A percentile compares a stretch with the other conserved stretches of the same genome.
Conservation (phyloP, 1,140 invertebrate species). For the Dendrolimus punctatus region DNA sequence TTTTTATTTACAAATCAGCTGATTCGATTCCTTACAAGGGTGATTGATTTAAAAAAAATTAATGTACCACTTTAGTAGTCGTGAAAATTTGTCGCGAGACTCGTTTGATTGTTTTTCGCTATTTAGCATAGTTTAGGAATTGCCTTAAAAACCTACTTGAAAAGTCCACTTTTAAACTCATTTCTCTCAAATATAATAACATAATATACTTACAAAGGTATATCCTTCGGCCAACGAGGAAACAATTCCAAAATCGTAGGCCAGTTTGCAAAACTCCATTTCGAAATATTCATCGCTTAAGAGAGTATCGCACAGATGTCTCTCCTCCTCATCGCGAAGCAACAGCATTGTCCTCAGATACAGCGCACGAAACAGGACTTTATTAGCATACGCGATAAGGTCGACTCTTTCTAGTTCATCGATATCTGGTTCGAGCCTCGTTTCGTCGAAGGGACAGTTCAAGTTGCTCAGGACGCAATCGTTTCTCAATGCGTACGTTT, state of each 20-base stretch:
- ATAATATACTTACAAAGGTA: slow-evolving; percentile 37
- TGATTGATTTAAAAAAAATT: no score
- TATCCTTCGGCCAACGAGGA: slow-evolving; percentile 29
- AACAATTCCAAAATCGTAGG: slow-evolving; percentile 31
- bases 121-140: no score
- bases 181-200: slow-evolving; percentile 2
- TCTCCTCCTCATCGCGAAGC: slow-evolving; percentile 10
- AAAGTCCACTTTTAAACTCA: no score
- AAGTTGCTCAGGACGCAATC: slow-evolving; percentile 26
- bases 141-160: no score
- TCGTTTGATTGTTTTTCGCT: no score
- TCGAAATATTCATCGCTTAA: slow-evolving; percentile 19
- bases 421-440: slow-evolving; percentile 11
- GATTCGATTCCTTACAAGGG: no score
- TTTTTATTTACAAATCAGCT: no score
- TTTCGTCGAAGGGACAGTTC: slow-evolving; percentile 28
- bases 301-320: slow-evolving; percentile 13
- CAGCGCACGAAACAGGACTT: slow-evolving; percentile 22
- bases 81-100: no score
- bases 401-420: slow-evolving; percentile 11
- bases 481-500: slow-evolving; percentile 24
- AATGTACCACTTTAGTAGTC: no score
- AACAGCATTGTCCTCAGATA: slow-evolving; percentile 24
- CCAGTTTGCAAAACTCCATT: slow-evolving; percentile 15
- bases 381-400: slow-evolving; percentile 15